A percentile compares a stretch with the other conserved stretches of the same genome.
phyloP scores from a whole-genome alignment of 2,113 vertebrate genomes.

The Rostratula benghalensis region DNA sequence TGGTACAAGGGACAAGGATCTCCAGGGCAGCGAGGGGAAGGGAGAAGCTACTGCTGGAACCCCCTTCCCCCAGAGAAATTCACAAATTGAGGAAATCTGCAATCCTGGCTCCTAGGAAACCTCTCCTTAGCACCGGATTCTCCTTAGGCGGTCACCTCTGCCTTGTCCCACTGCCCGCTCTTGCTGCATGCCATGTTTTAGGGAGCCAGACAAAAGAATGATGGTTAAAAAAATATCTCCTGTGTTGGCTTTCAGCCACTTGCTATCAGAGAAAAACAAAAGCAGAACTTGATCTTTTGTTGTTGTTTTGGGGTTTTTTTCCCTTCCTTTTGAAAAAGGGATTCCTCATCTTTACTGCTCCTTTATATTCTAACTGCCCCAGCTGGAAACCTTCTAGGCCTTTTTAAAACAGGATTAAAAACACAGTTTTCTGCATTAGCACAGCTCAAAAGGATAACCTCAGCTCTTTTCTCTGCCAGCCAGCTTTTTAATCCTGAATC shows the following conservation, averaged over 20 bases:
- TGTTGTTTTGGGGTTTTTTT: slow-evolving; percentile 22
- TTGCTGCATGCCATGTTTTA: not conserved
- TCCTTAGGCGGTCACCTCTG: not conserved
- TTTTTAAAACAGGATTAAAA: slow-evolving; percentile 75
- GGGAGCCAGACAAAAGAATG: slow-evolving; percentile 6
- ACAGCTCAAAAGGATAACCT: slow-evolving; percentile 72
- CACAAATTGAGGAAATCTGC: not conserved
- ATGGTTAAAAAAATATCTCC: not conserved
- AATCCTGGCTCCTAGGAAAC: not conserved
- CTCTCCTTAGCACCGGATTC: not conserved
- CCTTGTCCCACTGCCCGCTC: not conserved
- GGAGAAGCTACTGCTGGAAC: not conserved
- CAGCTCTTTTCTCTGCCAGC: slow-evolving; percentile 76
- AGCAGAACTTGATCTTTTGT: slow-evolving; percentile 53
- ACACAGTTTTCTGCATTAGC: slow-evolving; percentile 75
- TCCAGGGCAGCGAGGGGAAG: not conserved
- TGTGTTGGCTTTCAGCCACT: not conserved
- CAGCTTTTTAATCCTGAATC: slow-evolving; percentile 79
- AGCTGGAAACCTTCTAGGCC: slow-evolving; percentile 70
- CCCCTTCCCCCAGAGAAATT: not conserved
- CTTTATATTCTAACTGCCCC: slow-evolving; percentile 69
- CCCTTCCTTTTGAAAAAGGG: slow-evolving; percentile 30
- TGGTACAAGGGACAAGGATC: too few species aligned
- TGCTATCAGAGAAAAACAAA: slow-evolving; percentile 38
- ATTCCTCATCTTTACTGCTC: slow-evolving; percentile 48